Evolutionary conservation across 2,888 invertebrate species (phyloP), one percentile per base, ranked within the genome.

Genomic region (Ophion ventricosus): DNA sequence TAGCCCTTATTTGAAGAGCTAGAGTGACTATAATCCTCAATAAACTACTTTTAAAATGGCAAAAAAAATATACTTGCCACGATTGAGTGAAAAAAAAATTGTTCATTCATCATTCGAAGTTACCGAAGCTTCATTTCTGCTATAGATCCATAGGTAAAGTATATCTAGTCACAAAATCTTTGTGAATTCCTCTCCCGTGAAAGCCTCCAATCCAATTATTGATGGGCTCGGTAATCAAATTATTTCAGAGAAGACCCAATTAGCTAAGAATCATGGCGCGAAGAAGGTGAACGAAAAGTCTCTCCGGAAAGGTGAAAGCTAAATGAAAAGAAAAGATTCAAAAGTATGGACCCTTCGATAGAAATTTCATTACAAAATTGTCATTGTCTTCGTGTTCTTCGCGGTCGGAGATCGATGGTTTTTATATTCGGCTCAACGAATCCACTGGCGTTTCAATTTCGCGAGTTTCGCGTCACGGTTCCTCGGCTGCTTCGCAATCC

Each of bases 161-260:
- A 43, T 43, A 7, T 43, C 11, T 3, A 43, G 35, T 17, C 25
- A 69, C 26, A 49, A 69, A 54, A 69, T 67, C 73, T 77, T 43
- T 26, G 73, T 2, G 54, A 78, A 70, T 81, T 84, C 61, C 63
- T 23, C 11, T 23, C 63, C 67, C 72, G 25, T 66, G 17, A 23
- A 64, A 78, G 81, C 59, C 78, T 78, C 67, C 59, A 54, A 84
- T 84, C 74, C 69, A 59, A 81, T 84, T 80, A 80, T 78, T 77
- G 69, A 80, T 77, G 56, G 61, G 54, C 76, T 35, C 73, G 43
- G 61, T 84, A 43, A 77, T 80, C 69, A 11, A 77, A 80, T 84
- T 77, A 77, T 84, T 74, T 40, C 29, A 49, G 43, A 74, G 49
- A 25, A 80, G 72, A 57, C 72, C 64, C 63, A 77, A 80, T 80